Conservation (phyloP, 2,888 invertebrate species). For the Andrena dorsata region DNA sequence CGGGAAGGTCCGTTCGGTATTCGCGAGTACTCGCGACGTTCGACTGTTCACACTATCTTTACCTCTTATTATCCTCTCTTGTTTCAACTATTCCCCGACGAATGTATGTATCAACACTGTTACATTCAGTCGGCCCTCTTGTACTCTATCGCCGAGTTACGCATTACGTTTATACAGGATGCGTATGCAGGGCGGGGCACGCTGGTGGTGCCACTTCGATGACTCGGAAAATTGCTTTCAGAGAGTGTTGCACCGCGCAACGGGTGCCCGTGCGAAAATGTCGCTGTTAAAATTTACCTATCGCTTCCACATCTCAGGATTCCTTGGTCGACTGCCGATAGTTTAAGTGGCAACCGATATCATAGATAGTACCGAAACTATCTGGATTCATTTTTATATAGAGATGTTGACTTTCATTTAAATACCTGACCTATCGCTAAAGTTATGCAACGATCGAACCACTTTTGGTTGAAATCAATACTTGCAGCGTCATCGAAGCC, state of each 20-base stretch:
- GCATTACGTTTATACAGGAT: slow-evolving; percentile 11
- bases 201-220: neutral
- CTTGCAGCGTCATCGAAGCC: neutral
- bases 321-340: neutral
- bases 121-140: slow-evolving; percentile 25
- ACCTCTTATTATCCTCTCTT: slow-evolving; percentile 11
- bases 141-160: slow-evolving; percentile 18
- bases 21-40: slow-evolving; percentile 1
- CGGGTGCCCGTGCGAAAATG: neutral
- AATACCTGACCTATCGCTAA: neutral
- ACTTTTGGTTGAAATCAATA: neutral
- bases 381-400: neutral
- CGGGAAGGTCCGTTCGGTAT: slow-evolving; percentile 1
- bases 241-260: neutral
- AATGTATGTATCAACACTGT: slow-evolving; percentile 31
- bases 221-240: neutral
- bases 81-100: neutral
- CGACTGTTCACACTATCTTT: neutral
- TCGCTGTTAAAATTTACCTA: neutral
- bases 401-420: neutral
- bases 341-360: neutral
- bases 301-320: neutral
- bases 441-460: too few species aligned
- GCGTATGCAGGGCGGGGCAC: slow-evolving; percentile 10
- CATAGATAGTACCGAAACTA: too few species aligned